Evolutionary conservation across 2,113 vertebrate genomes (phyloP), one percentile per base, ranked within the genome.

Genomic region (Amazona vittata): DNA sequence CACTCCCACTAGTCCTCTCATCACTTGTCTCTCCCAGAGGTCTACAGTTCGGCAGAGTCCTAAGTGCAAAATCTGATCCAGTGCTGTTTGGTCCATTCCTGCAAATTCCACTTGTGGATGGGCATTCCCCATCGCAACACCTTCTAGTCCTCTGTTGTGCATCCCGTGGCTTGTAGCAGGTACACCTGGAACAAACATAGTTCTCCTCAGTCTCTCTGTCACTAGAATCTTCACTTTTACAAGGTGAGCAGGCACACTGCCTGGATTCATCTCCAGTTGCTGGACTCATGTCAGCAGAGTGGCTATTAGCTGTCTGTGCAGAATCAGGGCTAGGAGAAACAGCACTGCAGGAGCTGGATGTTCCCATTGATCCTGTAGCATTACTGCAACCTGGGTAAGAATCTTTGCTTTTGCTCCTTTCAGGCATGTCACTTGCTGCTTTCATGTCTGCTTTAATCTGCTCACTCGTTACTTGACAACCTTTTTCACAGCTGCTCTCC

Each of bases 381-480:
- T 47, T 87, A 96, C 96, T 80, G 96, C 98, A 98, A 91, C 95
- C 49, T 89, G 98, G 82, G 91, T 97, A 97, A 79, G 96, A 96
- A 96, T 98, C 98, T 96, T 98, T 98, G 97, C 67, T 94, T 96
- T 98, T 98, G 95, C 83, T 98, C 95, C 97, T 98, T 83, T 99
- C 98, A 13, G 98, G 97, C 90, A 97, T 98, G 91, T 99, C 99
- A 46, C 97, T 98, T 78, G 99, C 99, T 46, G 99, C 99, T 96
- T 99, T 99, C 98, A 99, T 99, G 97, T 99, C 99, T 15, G 99
- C 99, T 96, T 99, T 99, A 94, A 99, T 99, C 97, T 99, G 99
- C 93, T 99, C 99, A 33, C 99, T 99, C 96, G 98, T 99, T 96
- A 99, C 99, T 97, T 99, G 99, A 96, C 99, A 99, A 96, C 99